Evolutionary conservation across 1,140 invertebrate species (phyloP).

Genomic region (Venturia canescens): DNA sequence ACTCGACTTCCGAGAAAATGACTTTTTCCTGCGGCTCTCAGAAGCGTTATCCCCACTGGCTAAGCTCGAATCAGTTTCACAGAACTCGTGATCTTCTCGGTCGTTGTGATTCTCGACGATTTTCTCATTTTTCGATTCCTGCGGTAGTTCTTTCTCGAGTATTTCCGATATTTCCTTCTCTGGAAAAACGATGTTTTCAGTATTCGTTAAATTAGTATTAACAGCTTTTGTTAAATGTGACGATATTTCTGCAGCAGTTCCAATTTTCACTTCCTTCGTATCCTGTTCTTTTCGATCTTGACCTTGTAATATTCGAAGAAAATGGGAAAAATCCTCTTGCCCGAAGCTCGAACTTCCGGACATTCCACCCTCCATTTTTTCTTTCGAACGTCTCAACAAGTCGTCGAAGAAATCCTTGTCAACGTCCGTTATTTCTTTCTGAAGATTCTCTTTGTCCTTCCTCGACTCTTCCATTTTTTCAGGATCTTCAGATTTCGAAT

Average conservation of each 20-base stretch:
- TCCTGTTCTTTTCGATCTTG: constrained; percentile 61
- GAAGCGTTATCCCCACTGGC: neutral
- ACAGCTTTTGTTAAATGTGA: neutral
- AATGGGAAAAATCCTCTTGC: constrained; percentile 74
- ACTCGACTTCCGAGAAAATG: neutral
- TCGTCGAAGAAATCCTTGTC: constrained; percentile 74
- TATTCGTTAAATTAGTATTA: neutral
- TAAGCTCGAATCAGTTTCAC: constrained; percentile 55
- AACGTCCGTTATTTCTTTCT: constrained; percentile 75
- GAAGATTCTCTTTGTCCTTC: constrained; percentile 68
- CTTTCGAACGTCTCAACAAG: constrained; percentile 67
- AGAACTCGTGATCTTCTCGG: constrained; percentile 53
- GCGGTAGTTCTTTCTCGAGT: constrained; percentile 63
- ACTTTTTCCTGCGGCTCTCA: constrained; percentile 51
- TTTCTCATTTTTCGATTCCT: constrained; percentile 22
- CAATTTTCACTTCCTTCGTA: constrained; percentile 40
- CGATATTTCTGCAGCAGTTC: neutral
- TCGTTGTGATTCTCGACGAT: neutral
- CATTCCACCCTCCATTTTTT: constrained; percentile 67
- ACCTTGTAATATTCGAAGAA: constrained; percentile 70
- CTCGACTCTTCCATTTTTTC: constrained; percentile 57
- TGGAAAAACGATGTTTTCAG: constrained; percentile 61
- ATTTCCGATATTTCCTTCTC: constrained; percentile 70
- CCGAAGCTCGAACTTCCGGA: constrained; percentile 72
- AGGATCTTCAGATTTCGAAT: constrained; percentile 69